Evolutionary conservation across 2,113 vertebrate genomes (phyloP).

Genomic region (Grammomys dolichurus): DNA sequence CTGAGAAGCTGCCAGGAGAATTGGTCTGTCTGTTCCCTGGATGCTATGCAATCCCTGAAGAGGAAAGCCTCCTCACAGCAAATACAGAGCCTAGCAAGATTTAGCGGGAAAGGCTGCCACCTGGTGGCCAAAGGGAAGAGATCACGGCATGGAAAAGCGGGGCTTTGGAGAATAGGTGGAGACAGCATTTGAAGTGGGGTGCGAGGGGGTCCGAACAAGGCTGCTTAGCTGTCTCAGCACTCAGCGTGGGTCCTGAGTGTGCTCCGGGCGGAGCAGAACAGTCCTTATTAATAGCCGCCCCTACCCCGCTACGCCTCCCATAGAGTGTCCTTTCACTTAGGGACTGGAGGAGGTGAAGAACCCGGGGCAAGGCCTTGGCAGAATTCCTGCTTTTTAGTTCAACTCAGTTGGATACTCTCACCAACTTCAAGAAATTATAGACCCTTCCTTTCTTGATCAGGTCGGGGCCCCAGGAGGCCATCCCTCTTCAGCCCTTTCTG

Average conservation of each 20-base stretch:
- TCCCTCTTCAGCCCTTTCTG: too few species aligned
- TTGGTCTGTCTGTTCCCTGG: background rate
- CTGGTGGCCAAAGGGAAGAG: slow-evolving; percentile 52
- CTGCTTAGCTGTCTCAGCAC: background rate
- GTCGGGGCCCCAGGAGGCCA: background rate
- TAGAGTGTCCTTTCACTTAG: background rate
- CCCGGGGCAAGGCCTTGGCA: too few species aligned
- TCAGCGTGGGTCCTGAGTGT: background rate
- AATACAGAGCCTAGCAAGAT: background rate
- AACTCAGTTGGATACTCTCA: rapidly evolving
- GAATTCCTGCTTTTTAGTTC: background rate
- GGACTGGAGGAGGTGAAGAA: background rate
- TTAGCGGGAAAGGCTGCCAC: slow-evolving; percentile 63
- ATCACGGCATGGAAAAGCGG: rapidly evolving
- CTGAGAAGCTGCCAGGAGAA: background rate
- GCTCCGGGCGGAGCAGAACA: background rate
- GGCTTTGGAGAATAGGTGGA: background rate
- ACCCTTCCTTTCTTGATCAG: background rate
- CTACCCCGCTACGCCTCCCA: background rate
- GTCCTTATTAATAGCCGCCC: too few species aligned
- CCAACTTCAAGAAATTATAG: background rate
- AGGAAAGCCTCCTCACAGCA: background rate
- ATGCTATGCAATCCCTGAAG: background rate
- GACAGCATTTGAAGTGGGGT: background rate
- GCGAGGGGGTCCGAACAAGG: background rate